Conservation (phyloP, 2,888 invertebrate species). For the Glomeris marginata region DNA sequence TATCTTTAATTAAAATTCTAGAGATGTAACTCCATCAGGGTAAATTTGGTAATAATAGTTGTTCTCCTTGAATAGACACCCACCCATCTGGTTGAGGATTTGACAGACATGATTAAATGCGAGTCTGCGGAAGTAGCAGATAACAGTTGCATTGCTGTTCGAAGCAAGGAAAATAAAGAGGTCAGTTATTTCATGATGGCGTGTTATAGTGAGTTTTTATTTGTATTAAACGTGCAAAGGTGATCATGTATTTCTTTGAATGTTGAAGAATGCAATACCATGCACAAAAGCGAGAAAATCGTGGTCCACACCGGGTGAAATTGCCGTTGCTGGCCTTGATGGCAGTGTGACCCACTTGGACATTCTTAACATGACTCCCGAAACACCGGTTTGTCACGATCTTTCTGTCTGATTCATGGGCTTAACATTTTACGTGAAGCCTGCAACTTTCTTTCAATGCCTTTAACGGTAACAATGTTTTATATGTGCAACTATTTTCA, state of each 20-base stretch:
- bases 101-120: conserved; percentile 73
- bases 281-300: conserved; percentile 63
- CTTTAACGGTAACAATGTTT: background rate
- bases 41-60: too few relatives aligned
- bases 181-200: conserved; percentile 14
- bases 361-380: conserved; percentile 22
- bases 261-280: conserved; percentile 47
- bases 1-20: too few relatives aligned
- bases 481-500: conserved; percentile 34
- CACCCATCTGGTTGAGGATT: conserved; percentile 60
- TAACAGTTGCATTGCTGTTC: background rate
- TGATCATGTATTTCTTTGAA: conserved; percentile 1
- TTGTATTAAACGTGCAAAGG: background rate
- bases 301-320: conserved; percentile 45
- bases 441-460: background rate
- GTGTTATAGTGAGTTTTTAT: background rate
- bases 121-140: conserved; percentile 33
- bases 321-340: conserved; percentile 23
- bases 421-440: background rate
- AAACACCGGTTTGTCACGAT: conserved; percentile 27
- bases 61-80: conserved; percentile 40
- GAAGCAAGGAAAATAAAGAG: conserved; percentile 21
- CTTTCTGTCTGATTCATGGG: background rate
- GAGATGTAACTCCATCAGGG: too few relatives aligned
- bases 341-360: conserved; percentile 4